phyloP scores from a whole-genome alignment of 1,140 invertebrate species.

The Polyergus mexicanus region DNA sequence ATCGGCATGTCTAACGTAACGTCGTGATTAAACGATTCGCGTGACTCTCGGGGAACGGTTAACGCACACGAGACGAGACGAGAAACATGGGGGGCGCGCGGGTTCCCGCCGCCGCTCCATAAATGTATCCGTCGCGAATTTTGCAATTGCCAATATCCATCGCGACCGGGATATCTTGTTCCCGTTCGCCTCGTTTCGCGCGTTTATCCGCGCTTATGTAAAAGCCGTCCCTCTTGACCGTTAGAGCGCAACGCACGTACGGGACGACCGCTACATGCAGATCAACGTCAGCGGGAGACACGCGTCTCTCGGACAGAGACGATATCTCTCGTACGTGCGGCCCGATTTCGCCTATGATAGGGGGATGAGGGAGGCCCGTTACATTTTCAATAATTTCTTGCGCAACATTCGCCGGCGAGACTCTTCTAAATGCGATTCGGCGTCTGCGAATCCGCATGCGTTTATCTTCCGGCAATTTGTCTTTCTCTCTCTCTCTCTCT shows the following conservation, averaged over 20 bases:
- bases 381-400: constrained; percentile 78
- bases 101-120: constrained; percentile 54
- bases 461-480: constrained; percentile 25
- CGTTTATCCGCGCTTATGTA: constrained; percentile 66
- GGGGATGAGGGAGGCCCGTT: constrained; percentile 59
- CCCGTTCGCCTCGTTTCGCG: constrained; percentile 58
- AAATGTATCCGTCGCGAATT: constrained; percentile 74
- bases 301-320: constrained; percentile 48
- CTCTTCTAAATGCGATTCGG: constrained; percentile 48
- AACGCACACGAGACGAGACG: neutral
- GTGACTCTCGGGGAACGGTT: neutral
- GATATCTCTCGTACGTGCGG: constrained; percentile 41
- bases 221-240: constrained; percentile 68
- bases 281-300: constrained; percentile 66
- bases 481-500: neutral
- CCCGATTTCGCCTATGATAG: constrained; percentile 25
- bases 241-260: constrained; percentile 67
- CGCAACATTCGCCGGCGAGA: constrained; percentile 61
- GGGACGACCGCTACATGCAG: constrained; percentile 74
- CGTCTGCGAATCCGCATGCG: constrained; percentile 11
- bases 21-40: constrained; percentile 53
- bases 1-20: constrained; percentile 62
- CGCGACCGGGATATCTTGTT: constrained; percentile 51
- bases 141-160: constrained; percentile 65
- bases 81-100: neutral